Evolutionary conservation across 2,888 invertebrate species (phyloP), one percentile per base, ranked within the genome.

Genomic region (Torymus texanus): DNA sequence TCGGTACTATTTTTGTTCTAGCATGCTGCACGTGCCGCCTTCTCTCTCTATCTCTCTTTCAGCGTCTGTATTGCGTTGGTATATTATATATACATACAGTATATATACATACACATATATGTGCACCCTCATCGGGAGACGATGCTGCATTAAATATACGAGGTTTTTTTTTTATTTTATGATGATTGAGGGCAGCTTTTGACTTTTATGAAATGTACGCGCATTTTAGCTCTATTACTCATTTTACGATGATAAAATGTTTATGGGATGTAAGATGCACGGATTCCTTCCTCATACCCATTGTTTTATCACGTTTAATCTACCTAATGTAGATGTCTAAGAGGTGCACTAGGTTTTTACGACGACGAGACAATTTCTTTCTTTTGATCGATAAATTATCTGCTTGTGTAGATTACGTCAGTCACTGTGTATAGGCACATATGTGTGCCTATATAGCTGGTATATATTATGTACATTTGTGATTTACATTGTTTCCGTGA

Each of bases 181-280:
- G 58, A 59, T n/a, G 58, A 67, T 58, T 50, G 16, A 61, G 59
- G 16, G 51, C 21, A 0, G 21, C n/a, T 21, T 61, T 58, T 16
- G 53, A 50, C 53, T 75, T 75, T 75, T 59, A 59, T 53, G 50
- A 67, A 61, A 18, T 51, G 24, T 53, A 24, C 24, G n/a, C 18
- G 24, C 21, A 18, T 12, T 53, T 59, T n/a, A 21, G 13, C 65
- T 58, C 41, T 66, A 41, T 61, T 61, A 65, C 55, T 66, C 61
- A 21, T 55, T 62, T 70, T 70, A 68, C 21, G 56, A 56, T 70
- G 63, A 70, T 76, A 55, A 68, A 76, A 70, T 58, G 21, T 76
- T 76, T 70, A 24, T 16, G 56, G 24, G 5, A 55, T n/a, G 18
- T 11, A 14, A 21, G 53, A 41, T 8, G n/a, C 16, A 13, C 18